A percentile compares a stretch with the other conserved stretches of the same genome.
Evolutionary conservation across 1,140 invertebrate species (phyloP).

Genomic region (Bombus soroeensis): DNA sequence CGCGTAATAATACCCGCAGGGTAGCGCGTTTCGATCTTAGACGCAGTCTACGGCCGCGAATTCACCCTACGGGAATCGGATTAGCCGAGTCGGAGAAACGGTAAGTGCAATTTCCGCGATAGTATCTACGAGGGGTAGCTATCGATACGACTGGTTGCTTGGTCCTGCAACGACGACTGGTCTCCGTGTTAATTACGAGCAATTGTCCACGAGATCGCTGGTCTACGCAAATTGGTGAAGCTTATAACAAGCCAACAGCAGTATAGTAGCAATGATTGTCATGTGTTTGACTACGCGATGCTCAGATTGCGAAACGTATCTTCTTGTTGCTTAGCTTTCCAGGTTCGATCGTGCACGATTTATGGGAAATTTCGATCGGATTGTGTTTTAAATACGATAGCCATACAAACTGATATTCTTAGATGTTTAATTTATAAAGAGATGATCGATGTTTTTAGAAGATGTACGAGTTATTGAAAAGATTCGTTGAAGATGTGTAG

Average conservation of each 20-base stretch:
- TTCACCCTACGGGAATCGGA: slow-evolving; percentile 62
- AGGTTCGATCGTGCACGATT: no score
- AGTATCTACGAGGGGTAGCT: slow-evolving; percentile 52
- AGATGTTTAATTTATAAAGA: no score
- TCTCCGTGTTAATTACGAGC: slow-evolving; percentile 67
- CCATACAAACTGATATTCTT: neutral
- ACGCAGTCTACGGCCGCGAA: neutral
- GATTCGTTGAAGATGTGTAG: no score
- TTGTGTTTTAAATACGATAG: no score
- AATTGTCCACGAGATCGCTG: slow-evolving; percentile 68
- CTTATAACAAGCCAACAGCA: slow-evolving; percentile 51
- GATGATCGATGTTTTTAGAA: no score
- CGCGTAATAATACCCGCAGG: slow-evolving; percentile 7
- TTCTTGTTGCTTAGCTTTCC: neutral
- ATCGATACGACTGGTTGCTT: slow-evolving; percentile 47
- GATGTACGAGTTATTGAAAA: no score
- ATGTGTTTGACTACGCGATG: slow-evolving; percentile 57
- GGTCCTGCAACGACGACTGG: slow-evolving; percentile 51
- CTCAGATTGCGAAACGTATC: slow-evolving; percentile 46
- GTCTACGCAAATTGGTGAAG: slow-evolving; percentile 28
- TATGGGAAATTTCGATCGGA: neutral
- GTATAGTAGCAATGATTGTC: slow-evolving; percentile 66
- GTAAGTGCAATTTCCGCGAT: slow-evolving; percentile 73
- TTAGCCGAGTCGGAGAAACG: slow-evolving; percentile 66
- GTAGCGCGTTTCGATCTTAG: slow-evolving; percentile 9